Conservation (phyloP, 2,888 invertebrate species). For the Zele albiditarsus region DNA sequence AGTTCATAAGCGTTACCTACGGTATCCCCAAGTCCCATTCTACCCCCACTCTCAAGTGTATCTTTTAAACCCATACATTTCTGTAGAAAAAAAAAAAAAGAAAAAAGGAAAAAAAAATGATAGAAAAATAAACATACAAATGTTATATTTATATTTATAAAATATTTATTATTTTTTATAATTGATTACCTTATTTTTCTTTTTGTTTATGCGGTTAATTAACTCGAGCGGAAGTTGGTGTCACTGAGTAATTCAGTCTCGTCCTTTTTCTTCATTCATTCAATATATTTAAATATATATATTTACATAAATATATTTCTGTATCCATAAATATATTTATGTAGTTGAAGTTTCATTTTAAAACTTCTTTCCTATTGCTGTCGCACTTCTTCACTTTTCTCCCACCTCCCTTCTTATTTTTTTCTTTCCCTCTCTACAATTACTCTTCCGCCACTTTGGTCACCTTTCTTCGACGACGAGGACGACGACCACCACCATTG, state of each 20-base stretch:
- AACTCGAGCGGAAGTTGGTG: background rate
- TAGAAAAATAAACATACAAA: background rate
- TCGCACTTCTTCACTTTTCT: slow-evolving; percentile 34
- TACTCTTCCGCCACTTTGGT: slow-evolving; percentile 21
- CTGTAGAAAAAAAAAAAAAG: background rate
- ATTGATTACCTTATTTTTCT: background rate
- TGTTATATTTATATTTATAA: background rate
- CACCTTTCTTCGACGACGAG: slow-evolving; percentile 20
- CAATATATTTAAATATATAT: background rate
- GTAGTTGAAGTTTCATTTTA: background rate
- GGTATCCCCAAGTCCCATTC: slow-evolving; percentile 62
- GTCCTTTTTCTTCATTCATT: background rate
- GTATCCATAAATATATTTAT: background rate
- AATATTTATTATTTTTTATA: background rate
- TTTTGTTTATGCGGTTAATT: background rate
- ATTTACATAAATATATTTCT: background rate
- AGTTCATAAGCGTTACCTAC: slow-evolving; percentile 70
- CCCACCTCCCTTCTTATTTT: slow-evolving; percentile 22
- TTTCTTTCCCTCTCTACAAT: slow-evolving; percentile 7
- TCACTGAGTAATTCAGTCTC: background rate
- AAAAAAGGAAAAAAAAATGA: slow-evolving; percentile 31
- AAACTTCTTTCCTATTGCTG: slow-evolving; percentile 31
- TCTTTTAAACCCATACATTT: background rate
- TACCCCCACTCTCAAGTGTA: slow-evolving; percentile 51
- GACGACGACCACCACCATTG: slow-evolving; percentile 36